Evolutionary conservation across 2,888 invertebrate genomes (phyloP).

Genomic region (Cactoblastis cactorum): DNA sequence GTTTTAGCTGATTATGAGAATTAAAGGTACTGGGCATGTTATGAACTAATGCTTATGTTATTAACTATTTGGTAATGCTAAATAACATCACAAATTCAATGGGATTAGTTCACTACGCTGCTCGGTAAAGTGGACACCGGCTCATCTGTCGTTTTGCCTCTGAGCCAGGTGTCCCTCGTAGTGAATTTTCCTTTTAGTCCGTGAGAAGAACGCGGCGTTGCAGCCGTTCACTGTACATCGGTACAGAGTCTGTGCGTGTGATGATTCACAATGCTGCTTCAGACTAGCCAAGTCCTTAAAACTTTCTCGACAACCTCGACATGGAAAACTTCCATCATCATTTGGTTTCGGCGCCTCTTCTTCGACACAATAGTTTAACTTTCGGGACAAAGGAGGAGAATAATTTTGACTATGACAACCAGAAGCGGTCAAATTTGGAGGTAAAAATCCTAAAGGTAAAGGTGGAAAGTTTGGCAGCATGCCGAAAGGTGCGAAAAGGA

Average conservation of each 20-base stretch:
- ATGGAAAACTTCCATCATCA: conserved; percentile 83
- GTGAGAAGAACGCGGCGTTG: conserved; percentile 87
- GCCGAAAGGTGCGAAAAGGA: conserved; percentile 69
- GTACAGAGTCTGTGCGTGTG: conserved; percentile 84
- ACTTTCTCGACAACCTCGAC: conserved; percentile 83
- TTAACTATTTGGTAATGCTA: conserved; percentile 58
- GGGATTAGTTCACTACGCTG: conserved; percentile 28
- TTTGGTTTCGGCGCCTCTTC: conserved; percentile 83
- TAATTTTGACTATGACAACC: conserved; percentile 59
- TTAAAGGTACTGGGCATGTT: conserved; percentile 22
- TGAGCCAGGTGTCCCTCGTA: conserved; percentile 81
- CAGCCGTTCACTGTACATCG: conserved; percentile 88
- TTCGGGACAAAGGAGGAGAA: conserved; percentile 52
- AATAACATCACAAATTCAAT: conserved; percentile 70
- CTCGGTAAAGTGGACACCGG: conserved; percentile 55
- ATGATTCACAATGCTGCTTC: conserved; percentile 86
- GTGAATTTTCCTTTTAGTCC: conserved; percentile 88
- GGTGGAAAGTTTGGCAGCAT: conserved; percentile 73
- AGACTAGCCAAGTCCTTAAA: conserved; percentile 81
- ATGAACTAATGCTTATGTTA: conserved; percentile 20
- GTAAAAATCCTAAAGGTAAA: conserved; percentile 62
- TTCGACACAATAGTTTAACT: conserved; percentile 81
- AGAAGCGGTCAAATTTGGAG: conserved; percentile 66
- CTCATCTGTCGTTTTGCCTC: conserved; percentile 54
- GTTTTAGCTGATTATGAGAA: conserved; percentile 32